phyloP scores from a whole-genome alignment of 2,888 invertebrate species.

The Alviniconcha strummeri region DNA sequence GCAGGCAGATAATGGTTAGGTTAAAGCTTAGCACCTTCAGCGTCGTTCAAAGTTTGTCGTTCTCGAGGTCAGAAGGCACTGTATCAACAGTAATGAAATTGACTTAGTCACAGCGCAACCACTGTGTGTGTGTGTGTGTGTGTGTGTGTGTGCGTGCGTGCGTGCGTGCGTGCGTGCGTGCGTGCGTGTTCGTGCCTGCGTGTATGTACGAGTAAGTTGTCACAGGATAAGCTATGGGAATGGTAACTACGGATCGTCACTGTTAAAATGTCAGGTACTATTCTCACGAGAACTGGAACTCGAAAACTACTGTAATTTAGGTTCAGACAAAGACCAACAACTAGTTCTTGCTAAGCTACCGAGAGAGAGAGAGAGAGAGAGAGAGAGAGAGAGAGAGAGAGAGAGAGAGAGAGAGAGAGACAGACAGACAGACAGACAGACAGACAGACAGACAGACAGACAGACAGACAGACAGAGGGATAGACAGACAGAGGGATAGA shows the following conservation, averaged over 20 bases:
- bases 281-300: no score
- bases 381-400: neutral
- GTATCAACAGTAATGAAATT: neutral
- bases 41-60: no score
- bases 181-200: neutral
- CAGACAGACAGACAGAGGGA: neutral
- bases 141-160: neutral
- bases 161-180: neutral
- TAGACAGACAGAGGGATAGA: neutral
- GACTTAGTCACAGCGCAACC: neutral
- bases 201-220: conserved; percentile 5
- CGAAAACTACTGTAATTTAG: no score
- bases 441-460: neutral
- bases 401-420: conserved; percentile 5
- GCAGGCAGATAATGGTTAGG: no score
- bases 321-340: no score
- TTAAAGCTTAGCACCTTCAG: no score
- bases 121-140: neutral
- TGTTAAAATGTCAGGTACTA: no score
- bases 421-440: neutral
- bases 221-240: neutral
- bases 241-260: no score
- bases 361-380: neutral
- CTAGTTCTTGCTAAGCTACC: neutral
- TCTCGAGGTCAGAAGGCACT: no score